Percentiles rank a stretch among this genome's conserved stretches.
Conservation (phyloP, 2,888 invertebrate species). For the Lissonota sp. region DNA sequence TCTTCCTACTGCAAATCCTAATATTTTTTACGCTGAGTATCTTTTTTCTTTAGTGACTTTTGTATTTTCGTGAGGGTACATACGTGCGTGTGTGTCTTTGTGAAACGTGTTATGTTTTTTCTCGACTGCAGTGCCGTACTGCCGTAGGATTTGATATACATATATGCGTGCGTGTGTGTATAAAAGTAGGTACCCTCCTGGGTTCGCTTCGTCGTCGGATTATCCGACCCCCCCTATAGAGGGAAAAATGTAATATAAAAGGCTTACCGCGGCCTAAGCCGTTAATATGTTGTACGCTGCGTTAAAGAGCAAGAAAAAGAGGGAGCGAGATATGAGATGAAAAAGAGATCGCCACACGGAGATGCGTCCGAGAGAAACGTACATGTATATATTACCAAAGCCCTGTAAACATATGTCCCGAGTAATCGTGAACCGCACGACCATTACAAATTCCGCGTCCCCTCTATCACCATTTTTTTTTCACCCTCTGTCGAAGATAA, state of each 20-base stretch:
- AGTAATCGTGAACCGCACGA: conserved; percentile 71
- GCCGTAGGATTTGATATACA: neutral
- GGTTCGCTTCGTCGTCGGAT: conserved; percentile 79
- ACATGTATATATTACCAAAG: conserved; percentile 81
- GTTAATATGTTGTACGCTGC: conserved; percentile 83
- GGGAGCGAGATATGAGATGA: conserved; percentile 37
- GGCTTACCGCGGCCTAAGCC: conserved; percentile 83
- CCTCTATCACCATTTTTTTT: conserved; percentile 6
- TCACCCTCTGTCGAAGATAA: conserved; percentile 14
- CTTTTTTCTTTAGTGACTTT: conserved; percentile 1
- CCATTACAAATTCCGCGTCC: conserved; percentile 20
- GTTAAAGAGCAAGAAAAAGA: conserved; percentile 42
- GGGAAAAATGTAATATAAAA: conserved; percentile 84
- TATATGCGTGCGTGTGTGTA: conserved; percentile 3
- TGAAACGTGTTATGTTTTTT: conserved; percentile 35
- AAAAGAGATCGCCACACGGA: conserved; percentile 29
- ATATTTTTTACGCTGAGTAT: neutral
- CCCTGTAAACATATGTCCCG: conserved; percentile 79
- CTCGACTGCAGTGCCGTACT: conserved; percentile 30
- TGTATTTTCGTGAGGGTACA: conserved; percentile 6
- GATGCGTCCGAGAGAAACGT: conserved; percentile 75
- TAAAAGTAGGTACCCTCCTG: conserved; percentile 61
- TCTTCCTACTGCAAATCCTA: neutral
- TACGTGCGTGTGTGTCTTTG: conserved; percentile 34
- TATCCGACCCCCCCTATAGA: conserved; percentile 83